Base-by-base conservation (phyloP, 1,140 invertebrate genomes). In the Carcinoscorpius rotundicauda region DNA sequence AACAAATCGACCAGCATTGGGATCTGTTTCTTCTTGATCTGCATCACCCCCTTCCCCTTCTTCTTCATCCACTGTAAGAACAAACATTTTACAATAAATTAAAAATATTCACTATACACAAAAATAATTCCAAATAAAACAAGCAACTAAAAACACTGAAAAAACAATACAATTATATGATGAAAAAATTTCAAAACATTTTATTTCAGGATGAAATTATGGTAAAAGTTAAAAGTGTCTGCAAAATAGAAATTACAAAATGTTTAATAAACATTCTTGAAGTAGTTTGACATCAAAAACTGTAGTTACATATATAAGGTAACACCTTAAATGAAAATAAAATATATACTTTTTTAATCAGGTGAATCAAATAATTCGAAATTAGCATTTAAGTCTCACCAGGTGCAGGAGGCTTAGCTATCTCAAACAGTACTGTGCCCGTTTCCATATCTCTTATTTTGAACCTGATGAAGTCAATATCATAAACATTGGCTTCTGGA, bases 401-500 rank as follows among this genome's bases (percentile, higher is more conserved):
- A 71, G 75, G 59, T 58, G 73, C 73, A n/a, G 85, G 81, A 50
- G 93, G 93, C 77, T 98, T 98, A 5, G 91, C 90, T 65, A 99
- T 97, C 82, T 99, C 96, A 81, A 99, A 99, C 49, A 99, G 80
- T 56, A 96, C 85, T 5, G 86, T 87, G 48, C 89, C 91, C 67
- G 87, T 90, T 73, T 98, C 94, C 74, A 98, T 81, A 77, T 99
- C 95, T 64, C 96, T 81, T 68, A 99, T 93, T 81, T 97, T 96
- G 78, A 98, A 99, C 69, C 91, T 83, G 51, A 93, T 96, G 78
- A 99, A 99, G 77, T 98, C 95, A 74, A 99, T 98, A 71, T 97
- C 91, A 79, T 93, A 98, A 63, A 96, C 82, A 79, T 98, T 99
- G 49, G 91, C 94, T 73, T 97, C 92, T 29, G 92, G 89, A 66